Conservation (phyloP, 2,113 vertebrate species). For the Seriola aureovittata region DNA sequence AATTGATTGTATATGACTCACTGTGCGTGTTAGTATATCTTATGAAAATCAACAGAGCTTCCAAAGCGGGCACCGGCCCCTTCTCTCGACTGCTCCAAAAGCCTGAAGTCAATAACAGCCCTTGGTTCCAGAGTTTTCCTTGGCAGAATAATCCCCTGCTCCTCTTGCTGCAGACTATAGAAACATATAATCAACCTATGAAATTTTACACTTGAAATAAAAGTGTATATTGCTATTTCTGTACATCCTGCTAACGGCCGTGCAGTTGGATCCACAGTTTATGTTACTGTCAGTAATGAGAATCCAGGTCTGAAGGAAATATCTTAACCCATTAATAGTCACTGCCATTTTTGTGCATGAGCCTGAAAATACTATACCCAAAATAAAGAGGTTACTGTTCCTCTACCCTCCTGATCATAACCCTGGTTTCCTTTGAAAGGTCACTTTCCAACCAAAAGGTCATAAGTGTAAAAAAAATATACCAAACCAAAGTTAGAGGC, state of each 20-base stretch:
- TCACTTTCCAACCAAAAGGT: not conserved
- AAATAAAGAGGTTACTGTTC: not conserved
- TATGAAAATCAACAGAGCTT: slow-evolving; percentile 37
- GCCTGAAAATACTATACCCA: not conserved
- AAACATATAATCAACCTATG: slow-evolving; percentile 78
- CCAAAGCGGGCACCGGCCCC: slow-evolving; percentile 32
- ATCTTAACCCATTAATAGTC: not conserved
- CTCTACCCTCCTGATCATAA: not conserved
- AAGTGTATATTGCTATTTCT: slow-evolving; percentile 70
- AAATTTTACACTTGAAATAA: slow-evolving; percentile 74
- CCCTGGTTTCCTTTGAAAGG: not conserved
- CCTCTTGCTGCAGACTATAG: slow-evolving; percentile 61
- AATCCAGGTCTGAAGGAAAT: slow-evolving; percentile 22
- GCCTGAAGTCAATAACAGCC: slow-evolving; percentile 59
- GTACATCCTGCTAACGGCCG: slow-evolving; percentile 33
- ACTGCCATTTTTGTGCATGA: not conserved
- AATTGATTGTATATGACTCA: slow-evolving; percentile 32
- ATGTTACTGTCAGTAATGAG: slow-evolving; percentile 32
- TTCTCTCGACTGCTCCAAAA: slow-evolving; percentile 40
- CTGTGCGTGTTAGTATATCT: slow-evolving; percentile 39
- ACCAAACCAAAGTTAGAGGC: not conserved
- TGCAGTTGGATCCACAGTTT: slow-evolving; percentile 43
- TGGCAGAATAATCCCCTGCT: slow-evolving; percentile 66
- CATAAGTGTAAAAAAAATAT: too few relatives aligned
- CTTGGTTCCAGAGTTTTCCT: slow-evolving; percentile 70